These are phyloP conservation scores for Dicaeum eximium DNA, from an alignment of 2,113 vertebrate species.

Conservation along the genomic window DNA sequence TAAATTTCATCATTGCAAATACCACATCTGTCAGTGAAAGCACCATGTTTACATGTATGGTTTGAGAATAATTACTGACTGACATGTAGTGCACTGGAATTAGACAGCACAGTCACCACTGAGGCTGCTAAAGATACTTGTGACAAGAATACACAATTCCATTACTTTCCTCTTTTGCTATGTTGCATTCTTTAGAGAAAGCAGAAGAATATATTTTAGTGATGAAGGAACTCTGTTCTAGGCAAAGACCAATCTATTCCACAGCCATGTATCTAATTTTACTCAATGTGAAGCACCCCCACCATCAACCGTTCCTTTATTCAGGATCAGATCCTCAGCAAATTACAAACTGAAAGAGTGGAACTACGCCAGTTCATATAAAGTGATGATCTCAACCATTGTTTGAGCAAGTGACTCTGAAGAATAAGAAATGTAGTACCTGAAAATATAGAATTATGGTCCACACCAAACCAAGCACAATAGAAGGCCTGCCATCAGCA, in stretches of 20 bases:
- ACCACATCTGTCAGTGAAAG: not conserved
- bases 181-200: not conserved
- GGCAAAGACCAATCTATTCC: not conserved
- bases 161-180: not conserved
- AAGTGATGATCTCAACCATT: not conserved
- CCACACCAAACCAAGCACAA: slow-evolving; percentile 94
- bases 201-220: not conserved
- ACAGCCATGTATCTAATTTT: not conserved
- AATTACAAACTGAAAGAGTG: not conserved
- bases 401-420: not conserved
- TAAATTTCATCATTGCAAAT: not conserved
- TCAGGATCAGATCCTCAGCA: not conserved
- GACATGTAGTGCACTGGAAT: not conserved
- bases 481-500: slow-evolving; percentile 92
- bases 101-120: not conserved
- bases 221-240: not conserved
- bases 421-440: slow-evolving; percentile 67
- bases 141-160: not conserved
- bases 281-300: not conserved
- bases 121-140: not conserved
- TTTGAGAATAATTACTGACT: not conserved
- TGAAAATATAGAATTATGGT: slow-evolving; percentile 98
- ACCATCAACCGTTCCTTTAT: not conserved
- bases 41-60: not conserved
- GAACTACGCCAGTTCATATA: not conserved